Evolutionary conservation across 1,140 invertebrate species (phyloP).

Genomic region (Lepidurus arcticus): DNA sequence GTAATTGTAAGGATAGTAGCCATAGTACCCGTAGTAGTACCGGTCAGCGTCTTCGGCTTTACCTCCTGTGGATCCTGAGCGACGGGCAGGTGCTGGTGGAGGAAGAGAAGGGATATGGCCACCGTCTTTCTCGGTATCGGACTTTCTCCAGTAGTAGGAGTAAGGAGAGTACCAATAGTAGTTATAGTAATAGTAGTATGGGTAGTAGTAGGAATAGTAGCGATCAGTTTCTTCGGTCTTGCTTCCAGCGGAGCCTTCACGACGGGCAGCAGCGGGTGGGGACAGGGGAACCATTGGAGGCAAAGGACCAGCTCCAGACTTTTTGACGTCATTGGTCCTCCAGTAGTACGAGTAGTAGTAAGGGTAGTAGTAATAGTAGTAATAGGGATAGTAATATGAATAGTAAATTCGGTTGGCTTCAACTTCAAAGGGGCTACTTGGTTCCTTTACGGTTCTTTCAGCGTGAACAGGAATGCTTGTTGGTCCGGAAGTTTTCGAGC

Average conservation of each 20-base stretch:
- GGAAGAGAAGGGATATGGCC: too few relatives aligned
- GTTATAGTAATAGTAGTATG: neutral
- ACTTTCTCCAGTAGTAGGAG: neutral
- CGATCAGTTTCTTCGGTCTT: neutral
- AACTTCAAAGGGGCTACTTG: neutral
- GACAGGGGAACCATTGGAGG: neutral
- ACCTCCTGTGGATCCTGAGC: neutral
- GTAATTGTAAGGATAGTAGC: neutral
- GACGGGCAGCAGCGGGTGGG: neutral
- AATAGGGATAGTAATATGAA: neutral
- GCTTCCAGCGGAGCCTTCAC: neutral
- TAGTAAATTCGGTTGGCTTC: neutral
- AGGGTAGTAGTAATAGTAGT: conserved; percentile 22
- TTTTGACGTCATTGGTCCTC: neutral
- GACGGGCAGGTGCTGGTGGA: too few relatives aligned
- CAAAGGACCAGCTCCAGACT: neutral
- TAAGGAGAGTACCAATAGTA: neutral
- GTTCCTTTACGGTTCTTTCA: neutral
- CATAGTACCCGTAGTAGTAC: neutral
- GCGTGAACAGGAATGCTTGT: neutral
- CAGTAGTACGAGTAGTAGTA: conserved; percentile 7
- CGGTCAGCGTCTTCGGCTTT: neutral
- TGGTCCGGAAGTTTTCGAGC: neutral
- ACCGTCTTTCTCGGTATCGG: neutral
- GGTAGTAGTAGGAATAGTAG: neutral